phyloP scores from a whole-genome alignment of 2,797 vertebrate genomes.

The Lepilemur ruficaudatus region DNA sequence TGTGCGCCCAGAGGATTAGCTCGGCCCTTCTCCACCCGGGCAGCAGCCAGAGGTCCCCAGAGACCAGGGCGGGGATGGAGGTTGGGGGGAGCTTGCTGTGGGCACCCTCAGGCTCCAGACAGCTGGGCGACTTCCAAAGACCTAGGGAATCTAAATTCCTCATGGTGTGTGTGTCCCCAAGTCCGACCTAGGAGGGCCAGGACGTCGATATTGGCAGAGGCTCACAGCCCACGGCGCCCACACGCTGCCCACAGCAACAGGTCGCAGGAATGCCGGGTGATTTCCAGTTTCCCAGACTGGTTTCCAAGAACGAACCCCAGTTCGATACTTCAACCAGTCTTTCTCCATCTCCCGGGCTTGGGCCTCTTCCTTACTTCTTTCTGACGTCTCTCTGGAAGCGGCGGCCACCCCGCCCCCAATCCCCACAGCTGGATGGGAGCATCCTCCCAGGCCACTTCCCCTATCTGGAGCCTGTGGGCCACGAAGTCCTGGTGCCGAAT shows the following conservation, averaged over 20 bases:
- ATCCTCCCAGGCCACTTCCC: background rate
- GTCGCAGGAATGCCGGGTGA: fast-evolving
- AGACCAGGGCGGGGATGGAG: background rate
- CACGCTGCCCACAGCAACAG: background rate
- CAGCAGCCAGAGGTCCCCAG: background rate
- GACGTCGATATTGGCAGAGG: background rate
- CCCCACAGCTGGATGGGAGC: background rate
- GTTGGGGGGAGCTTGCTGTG: too few relatives aligned
- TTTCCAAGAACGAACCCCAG: background rate
- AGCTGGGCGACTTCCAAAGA: background rate
- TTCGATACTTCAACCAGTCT: background rate
- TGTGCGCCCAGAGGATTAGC: background rate
- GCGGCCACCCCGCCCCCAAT: background rate
- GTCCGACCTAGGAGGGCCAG: background rate
- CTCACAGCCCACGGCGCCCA: fast-evolving
- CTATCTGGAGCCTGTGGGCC: background rate
- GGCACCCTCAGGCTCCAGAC: background rate
- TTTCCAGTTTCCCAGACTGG: background rate
- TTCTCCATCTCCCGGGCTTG: background rate
- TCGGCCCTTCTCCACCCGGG: background rate
- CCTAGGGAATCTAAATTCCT: background rate
- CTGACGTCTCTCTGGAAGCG: background rate
- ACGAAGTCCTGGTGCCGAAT: background rate
- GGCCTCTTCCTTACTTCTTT: background rate
- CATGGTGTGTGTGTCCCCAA: background rate